Evolutionary conservation across 2,888 invertebrate species (phyloP).

Genomic region (Tiliacea citrago): DNA sequence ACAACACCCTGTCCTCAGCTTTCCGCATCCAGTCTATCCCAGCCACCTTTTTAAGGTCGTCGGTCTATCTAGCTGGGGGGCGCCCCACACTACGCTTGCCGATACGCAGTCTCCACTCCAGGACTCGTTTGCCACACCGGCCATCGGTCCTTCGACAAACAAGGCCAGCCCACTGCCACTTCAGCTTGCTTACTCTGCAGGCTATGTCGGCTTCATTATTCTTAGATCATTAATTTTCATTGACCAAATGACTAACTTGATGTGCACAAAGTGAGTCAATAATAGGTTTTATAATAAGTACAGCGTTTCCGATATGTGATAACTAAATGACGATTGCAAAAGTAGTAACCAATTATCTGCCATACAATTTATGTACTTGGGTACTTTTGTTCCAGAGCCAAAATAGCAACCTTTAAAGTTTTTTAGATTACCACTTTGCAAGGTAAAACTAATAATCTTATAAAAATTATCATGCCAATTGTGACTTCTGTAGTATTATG

Average conservation of each 20-base stretch:
- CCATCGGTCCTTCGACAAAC: too few species aligned
- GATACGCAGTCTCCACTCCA: too few species aligned
- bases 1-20: too few species aligned
- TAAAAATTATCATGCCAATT: not conserved
- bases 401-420: not conserved
- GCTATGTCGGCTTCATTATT: too few species aligned
- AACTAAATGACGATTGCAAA: not conserved
- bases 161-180: too few species aligned
- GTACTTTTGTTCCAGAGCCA: not conserved
- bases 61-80: too few species aligned
- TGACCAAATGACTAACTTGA: not conserved
- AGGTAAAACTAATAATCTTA: not conserved
- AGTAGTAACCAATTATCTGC: not conserved
- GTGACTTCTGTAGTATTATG: not conserved
- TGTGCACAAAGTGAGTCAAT: not conserved
- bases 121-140: too few species aligned
- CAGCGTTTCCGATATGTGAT: not conserved
- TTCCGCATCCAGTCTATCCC: too few species aligned
- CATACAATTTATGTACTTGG: too few species aligned
- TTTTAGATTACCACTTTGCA: not conserved
- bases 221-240: not conserved
- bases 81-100: too few species aligned
- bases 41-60: too few species aligned
- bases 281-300: not conserved
- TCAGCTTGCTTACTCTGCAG: too few species aligned